Conservation (phyloP, 2,888 invertebrate species). For the Limenitis camilla region DNA sequence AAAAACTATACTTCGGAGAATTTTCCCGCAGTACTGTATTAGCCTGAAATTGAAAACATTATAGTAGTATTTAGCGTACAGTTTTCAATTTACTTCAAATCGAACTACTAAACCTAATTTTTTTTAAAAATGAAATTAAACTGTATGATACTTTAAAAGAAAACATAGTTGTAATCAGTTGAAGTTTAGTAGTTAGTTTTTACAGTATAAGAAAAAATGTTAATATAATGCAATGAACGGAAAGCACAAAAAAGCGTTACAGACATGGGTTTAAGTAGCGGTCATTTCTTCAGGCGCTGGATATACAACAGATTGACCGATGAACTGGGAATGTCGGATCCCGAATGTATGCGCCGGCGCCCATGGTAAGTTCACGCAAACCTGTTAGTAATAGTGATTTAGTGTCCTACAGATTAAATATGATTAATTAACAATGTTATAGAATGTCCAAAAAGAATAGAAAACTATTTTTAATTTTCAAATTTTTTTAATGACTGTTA, state of each 20-base stretch:
- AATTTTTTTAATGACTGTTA: no score
- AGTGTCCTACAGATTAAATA: background rate
- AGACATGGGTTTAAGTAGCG: constrained; percentile 42
- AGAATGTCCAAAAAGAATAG: no score
- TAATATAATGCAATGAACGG: constrained; percentile 6
- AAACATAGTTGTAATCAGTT: no score
- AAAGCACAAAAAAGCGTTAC: constrained; percentile 20
- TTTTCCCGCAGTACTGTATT: constrained; percentile 77
- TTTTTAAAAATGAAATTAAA: no score
- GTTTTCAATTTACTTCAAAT: background rate
- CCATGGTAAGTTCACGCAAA: constrained; percentile 73
- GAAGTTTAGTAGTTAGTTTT: no score
- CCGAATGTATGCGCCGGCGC: constrained; percentile 85
- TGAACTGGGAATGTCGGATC: constrained; percentile 83
- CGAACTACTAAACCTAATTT: background rate
- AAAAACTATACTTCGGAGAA: constrained; percentile 81
- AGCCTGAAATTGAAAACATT: constrained; percentile 47
- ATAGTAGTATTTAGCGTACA: background rate
- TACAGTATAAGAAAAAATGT: background rate
- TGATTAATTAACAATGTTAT: background rate
- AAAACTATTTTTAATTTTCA: no score
- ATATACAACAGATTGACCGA: constrained; percentile 67
- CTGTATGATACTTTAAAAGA: no score
- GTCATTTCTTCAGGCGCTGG: constrained; percentile 59
- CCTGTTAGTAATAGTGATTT: constrained; percentile 39